Evolutionary conservation across 1,140 invertebrate genomes (phyloP).

Genomic region (Cyclargus thomasi): DNA sequence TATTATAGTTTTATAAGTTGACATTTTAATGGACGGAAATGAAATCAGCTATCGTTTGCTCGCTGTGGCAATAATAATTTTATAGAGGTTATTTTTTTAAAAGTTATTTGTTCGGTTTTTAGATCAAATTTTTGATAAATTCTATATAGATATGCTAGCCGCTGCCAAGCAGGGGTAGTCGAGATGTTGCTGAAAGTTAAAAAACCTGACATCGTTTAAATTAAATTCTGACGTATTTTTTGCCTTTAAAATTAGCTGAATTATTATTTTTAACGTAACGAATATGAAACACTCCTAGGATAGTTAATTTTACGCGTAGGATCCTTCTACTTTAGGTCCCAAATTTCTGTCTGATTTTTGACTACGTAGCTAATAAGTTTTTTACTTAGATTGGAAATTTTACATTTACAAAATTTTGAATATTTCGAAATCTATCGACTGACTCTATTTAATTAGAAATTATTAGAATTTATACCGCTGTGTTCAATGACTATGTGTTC

Average conservation of each 20-base stretch:
- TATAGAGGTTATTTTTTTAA: slow-evolving; percentile 14
- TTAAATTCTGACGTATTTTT: slow-evolving; percentile 50
- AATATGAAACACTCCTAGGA: neutral
- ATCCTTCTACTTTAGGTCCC: slow-evolving; percentile 12
- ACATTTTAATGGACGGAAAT: slow-evolving; percentile 5
- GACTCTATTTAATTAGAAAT: slow-evolving; percentile 18
- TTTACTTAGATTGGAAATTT: slow-evolving; percentile 13
- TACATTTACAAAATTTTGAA: slow-evolving; percentile 14
- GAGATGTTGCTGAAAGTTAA: neutral
- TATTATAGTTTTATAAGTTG: slow-evolving; percentile 60
- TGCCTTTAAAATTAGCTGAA: slow-evolving; percentile 37
- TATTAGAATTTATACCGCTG: slow-evolving; percentile 44
- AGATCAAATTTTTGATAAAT: slow-evolving; percentile 5
- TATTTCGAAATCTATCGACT: slow-evolving; percentile 20
- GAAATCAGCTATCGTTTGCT: slow-evolving; percentile 13
- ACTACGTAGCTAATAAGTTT: slow-evolving; percentile 2
- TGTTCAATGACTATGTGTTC: slow-evolving; percentile 70
- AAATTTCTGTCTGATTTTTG: slow-evolving; percentile 13
- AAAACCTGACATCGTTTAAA: neutral
- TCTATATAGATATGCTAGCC: slow-evolving; percentile 13
- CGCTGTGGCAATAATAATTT: slow-evolving; percentile 19
- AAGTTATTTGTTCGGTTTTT: slow-evolving; percentile 14
- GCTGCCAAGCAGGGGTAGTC: slow-evolving; percentile 2
- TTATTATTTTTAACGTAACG: slow-evolving; percentile 35
- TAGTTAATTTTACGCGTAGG: slow-evolving; percentile 6